These are phyloP conservation scores for Hydrolagus colliei DNA, from an alignment of 2,797 vertebrate species.

Conservation along the genomic window DNA sequence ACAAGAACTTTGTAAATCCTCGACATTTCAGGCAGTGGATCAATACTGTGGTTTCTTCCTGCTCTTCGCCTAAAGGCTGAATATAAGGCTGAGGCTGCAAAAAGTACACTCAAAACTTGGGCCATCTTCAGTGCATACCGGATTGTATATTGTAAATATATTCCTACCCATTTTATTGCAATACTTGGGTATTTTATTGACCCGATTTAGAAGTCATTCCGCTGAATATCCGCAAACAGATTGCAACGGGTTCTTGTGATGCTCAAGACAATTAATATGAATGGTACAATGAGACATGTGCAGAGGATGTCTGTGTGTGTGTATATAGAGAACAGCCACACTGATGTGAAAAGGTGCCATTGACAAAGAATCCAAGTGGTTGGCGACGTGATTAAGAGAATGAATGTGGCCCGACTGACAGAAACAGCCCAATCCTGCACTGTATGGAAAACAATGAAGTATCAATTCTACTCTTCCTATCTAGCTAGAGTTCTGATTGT, in stretches of 20 bases:
- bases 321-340: neutral
- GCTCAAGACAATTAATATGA: constrained; percentile 50
- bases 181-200: constrained; percentile 53
- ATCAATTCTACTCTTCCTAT: neutral
- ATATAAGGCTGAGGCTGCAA: constrained; percentile 6
- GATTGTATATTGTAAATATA: constrained; percentile 75
- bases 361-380: neutral
- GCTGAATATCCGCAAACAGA: constrained; percentile 74
- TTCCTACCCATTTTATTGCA: constrained; percentile 73
- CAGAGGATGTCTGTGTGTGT: constrained; percentile 49
- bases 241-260: constrained; percentile 54
- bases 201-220: constrained; percentile 55
- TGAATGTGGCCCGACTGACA: neutral
- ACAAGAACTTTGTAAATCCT: constrained; percentile 27
- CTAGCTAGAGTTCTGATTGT: constrained; percentile 16
- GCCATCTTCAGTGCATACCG: constrained; percentile 3
- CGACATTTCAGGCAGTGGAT: neutral
- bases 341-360: neutral
- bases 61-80: constrained; percentile 15
- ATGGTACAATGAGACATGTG: constrained; percentile 69
- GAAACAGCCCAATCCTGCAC: constrained; percentile 10
- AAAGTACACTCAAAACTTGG: constrained; percentile 7
- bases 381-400: constrained; percentile 18
- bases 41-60: neutral
- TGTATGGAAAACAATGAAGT: constrained; percentile 20